Percentiles rank a stretch among this genome's conserved stretches.
Conservation (phyloP, 2,888 invertebrate species). For the Teinopalpus imperialis region DNA sequence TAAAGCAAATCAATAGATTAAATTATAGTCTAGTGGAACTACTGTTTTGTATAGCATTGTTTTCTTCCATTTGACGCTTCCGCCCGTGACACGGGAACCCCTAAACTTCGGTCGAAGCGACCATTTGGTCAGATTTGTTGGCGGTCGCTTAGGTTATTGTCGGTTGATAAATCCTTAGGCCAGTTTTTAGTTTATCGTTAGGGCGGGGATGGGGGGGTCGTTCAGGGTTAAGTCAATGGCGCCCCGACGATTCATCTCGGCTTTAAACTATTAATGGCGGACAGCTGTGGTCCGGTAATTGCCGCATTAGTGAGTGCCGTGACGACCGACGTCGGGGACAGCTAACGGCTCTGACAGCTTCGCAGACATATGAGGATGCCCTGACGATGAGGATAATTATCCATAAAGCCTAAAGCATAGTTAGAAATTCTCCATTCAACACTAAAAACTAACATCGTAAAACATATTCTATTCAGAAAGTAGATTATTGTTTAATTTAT, state of each 20-base stretch:
- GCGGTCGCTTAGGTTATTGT: conserved; percentile 49
- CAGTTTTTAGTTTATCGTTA: conserved; percentile 64
- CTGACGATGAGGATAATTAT: too few species aligned
- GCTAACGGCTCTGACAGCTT: conserved; percentile 4
- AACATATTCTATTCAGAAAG: too few species aligned
- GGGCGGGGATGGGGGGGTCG: too few species aligned
- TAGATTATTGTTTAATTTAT: too few species aligned
- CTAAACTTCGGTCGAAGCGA: conserved; percentile 29
- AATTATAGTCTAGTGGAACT: too few species aligned
- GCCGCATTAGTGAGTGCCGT: conserved; percentile 16
- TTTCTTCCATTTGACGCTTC: too few species aligned
- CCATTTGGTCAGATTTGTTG: conserved; percentile 63
- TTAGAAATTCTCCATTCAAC: too few species aligned
- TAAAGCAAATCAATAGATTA: too few species aligned
- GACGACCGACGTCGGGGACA: background rate
- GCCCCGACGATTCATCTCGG: conserved; percentile 35
- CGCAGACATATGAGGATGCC: background rate
- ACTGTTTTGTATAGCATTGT: too few species aligned
- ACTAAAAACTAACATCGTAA: too few species aligned
- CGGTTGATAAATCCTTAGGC: conserved; percentile 40
- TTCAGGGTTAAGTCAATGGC: conserved; percentile 37
- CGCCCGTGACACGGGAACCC: conserved; percentile 26
- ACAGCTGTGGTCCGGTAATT: conserved; percentile 22
- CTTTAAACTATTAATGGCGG: conserved; percentile 40
- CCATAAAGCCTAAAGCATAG: too few species aligned